Conservation (phyloP, 2,797 vertebrate genomes). For the Dipus sagitta region DNA sequence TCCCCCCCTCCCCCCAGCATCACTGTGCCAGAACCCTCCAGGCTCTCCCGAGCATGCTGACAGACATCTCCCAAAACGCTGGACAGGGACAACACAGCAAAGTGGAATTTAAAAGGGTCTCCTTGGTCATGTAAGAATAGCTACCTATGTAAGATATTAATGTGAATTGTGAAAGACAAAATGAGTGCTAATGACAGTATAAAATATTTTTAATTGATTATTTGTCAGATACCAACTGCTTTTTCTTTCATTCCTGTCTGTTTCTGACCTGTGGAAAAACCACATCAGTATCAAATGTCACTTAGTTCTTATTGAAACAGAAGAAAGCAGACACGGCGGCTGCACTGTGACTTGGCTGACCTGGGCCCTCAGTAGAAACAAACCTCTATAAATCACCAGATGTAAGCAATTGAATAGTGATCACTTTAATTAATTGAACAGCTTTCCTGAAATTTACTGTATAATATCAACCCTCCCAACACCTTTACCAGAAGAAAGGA, state of each 20-base stretch:
- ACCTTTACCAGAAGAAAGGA: constrained; percentile 80
- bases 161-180: constrained; percentile 49
- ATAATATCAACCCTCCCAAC: constrained; percentile 88
- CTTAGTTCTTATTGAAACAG: constrained; percentile 95
- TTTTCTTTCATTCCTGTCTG: constrained; percentile 86
- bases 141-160: not conserved
- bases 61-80: constrained; percentile 42
- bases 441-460: constrained; percentile 92
- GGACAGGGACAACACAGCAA: not conserved
- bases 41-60: constrained; percentile 8
- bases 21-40: not conserved
- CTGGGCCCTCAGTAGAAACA: constrained; percentile 93
- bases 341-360: constrained; percentile 94
- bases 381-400: constrained; percentile 94
- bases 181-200: constrained; percentile 45
- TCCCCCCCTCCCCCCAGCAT: not conserved
- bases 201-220: constrained; percentile 78
- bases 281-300: constrained; percentile 94
- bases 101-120: not conserved
- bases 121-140: constrained; percentile 6
- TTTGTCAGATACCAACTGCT: constrained; percentile 81
- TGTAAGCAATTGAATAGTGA: constrained; percentile 95
- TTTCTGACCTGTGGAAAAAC: constrained; percentile 87
- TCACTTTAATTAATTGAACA: constrained; percentile 97
- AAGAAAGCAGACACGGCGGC: constrained; percentile 94